Percentiles rank a stretch among this genome's conserved stretches.
Evolutionary conservation across 2,113 vertebrate genomes (phyloP).

Genomic region (Macroglossus sobrinus): DNA sequence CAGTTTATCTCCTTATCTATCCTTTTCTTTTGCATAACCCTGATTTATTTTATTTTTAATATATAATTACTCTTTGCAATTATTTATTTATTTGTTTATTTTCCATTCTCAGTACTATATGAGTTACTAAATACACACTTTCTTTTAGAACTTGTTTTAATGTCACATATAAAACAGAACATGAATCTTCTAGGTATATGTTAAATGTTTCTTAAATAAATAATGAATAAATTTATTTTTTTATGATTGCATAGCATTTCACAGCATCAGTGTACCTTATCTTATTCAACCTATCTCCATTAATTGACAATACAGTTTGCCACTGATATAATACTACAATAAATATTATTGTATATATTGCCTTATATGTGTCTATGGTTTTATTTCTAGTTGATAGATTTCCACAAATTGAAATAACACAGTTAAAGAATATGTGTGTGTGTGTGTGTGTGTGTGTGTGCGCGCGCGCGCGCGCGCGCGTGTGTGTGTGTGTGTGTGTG

Average conservation of each 20-base stretch:
- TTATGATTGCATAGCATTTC: constrained; percentile 19
- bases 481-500: neutral
- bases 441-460: too few relatives aligned
- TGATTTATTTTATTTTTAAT: neutral
- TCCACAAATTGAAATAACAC: neutral
- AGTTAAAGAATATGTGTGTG: neutral
- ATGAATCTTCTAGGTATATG: neutral
- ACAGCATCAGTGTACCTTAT: neutral
- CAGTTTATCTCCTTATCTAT: neutral
- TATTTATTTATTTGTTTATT: neutral
- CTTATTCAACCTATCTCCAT: constrained; percentile 15
- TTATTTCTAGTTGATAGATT: constrained; percentile 24
- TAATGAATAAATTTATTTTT: constrained; percentile 50
- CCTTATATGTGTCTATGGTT: neutral
- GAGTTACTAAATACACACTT: neutral
- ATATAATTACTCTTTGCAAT: neutral
- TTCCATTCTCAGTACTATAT: neutral
- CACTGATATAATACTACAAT: neutral
- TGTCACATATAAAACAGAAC: neutral
- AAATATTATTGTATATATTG: neutral
- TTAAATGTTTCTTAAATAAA: constrained; percentile 50
- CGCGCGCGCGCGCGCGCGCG: too few relatives aligned
- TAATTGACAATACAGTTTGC: constrained; percentile 5
- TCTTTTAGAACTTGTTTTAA: neutral
- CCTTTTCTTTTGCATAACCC: neutral